Evolutionary conservation across 2,888 invertebrate genomes (phyloP).

Genomic region (Ceriagrion tenellum): DNA sequence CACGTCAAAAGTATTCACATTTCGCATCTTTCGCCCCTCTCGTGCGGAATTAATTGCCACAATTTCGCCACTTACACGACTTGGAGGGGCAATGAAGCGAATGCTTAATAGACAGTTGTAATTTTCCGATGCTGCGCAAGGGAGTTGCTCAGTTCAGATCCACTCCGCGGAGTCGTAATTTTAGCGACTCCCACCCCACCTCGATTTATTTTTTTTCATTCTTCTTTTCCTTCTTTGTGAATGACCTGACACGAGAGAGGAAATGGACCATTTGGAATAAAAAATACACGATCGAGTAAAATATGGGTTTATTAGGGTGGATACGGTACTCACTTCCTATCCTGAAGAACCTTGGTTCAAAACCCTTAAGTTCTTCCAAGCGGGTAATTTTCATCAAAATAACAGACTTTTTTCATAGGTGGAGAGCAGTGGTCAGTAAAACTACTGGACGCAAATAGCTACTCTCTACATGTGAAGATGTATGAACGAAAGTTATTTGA

Average conservation of each 20-base stretch:
- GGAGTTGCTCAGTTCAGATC: not conserved
- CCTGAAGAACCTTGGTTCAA: too few species aligned
- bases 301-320: too few species aligned
- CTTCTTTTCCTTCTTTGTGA: not conserved
- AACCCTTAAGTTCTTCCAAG: too few species aligned
- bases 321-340: too few species aligned
- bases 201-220: not conserved
- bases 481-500: too few species aligned
- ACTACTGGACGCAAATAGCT: too few species aligned
- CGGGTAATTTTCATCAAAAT: too few species aligned
- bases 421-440: too few species aligned
- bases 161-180: not conserved
- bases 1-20: not conserved
- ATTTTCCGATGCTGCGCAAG: not conserved
- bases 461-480: too few species aligned
- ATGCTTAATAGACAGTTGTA: constrained; percentile 9
- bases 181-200: not conserved
- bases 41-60: constrained; percentile 20
- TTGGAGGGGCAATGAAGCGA: constrained; percentile 7
- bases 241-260: not conserved
- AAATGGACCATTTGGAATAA: not conserved
- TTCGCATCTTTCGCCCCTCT: constrained; percentile 31
- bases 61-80: constrained; percentile 16
- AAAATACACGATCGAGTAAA: too few species aligned
- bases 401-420: too few species aligned